These are phyloP conservation scores for Theocolax elegans DNA, from an alignment of 1,140 invertebrate genomes.

Conservation along the genomic window DNA sequence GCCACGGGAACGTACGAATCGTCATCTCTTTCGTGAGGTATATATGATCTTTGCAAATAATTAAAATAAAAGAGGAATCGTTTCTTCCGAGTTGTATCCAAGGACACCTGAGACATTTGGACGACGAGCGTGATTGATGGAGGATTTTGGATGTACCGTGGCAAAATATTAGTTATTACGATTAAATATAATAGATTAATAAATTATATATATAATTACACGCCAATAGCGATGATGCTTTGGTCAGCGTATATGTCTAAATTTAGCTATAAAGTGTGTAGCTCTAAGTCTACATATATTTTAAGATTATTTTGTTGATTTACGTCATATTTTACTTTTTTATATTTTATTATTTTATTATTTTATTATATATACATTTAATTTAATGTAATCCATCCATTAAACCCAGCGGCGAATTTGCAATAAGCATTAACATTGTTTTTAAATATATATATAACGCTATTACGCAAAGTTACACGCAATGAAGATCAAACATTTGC, in stretches of 20 bases:
- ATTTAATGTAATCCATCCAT: constrained; percentile 33
- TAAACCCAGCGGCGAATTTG: constrained; percentile 22
- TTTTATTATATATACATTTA: too few species aligned
- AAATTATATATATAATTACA: constrained; percentile 59
- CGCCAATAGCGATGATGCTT: constrained; percentile 61
- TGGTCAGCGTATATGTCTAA: constrained; percentile 68
- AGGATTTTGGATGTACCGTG: constrained; percentile 42
- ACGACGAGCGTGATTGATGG: too few species aligned
- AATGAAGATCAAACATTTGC: constrained; percentile 24
- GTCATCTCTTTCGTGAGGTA: constrained; percentile 27
- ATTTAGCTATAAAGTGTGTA: constrained; percentile 65
- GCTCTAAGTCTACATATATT: constrained; percentile 60
- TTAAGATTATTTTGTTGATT: constrained; percentile 52
- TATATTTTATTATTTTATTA: too few species aligned
- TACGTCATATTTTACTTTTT: constrained; percentile 39
- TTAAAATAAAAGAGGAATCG: not conserved
- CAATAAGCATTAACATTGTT: constrained; percentile 21
- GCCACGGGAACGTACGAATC: constrained; percentile 15
- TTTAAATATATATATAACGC: constrained; percentile 28
- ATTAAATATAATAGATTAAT: constrained; percentile 57
- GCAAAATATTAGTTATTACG: constrained; percentile 50
- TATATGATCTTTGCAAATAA: not conserved
- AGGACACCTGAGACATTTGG: too few species aligned
- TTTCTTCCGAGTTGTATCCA: too few species aligned
- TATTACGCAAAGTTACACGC: not conserved